Evolutionary conservation across 2,888 invertebrate genomes (phyloP), one percentile per base, ranked within the genome.

Genomic region (Enoplolaimus lenunculus): DNA sequence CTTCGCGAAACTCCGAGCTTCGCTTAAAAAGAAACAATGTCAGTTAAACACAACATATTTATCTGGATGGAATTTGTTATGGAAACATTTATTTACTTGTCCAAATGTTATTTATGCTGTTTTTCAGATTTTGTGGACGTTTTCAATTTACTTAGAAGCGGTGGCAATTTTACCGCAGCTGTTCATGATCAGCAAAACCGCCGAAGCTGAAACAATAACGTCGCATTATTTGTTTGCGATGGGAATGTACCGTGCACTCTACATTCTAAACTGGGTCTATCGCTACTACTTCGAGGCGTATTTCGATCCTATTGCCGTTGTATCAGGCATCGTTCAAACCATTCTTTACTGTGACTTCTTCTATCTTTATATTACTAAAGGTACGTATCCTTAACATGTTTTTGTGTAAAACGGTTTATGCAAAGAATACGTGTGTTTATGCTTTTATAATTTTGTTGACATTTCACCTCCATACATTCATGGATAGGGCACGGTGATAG

Each of bases 301-400:
- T 83, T 93, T 92, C 80, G 97, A 99, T 84, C 84, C 92, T 76
- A 98, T 99, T 82, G 95, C 95, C 72, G 93, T 97, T 74, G 88
- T 94, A 68, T 93, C 98, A 76, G 98, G 98, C 73, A 86, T 94
- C 77, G 91, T 98, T 72, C 98, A 98, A 84, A 97, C 97, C 65
- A 89, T 95, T 72, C 86, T 97, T 73, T 99, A 98, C 84, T 97
- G 97, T 84, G 98, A 98, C 86, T 98, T 98, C 87, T 99, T 98
- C 87, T 98, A 99, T 85, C 87, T 98, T 76, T 98, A 98, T 84
- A 90, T 98, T 83, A 99, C 98, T 82, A 95, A 95, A 90, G 91
- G 91, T 90, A 75, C 73, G 75, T 57, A 3, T 45, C n/a, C n/a
- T n/a, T n/a, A n/a, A n/a, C n/a, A n/a, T n/a, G n/a, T n/a, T n/a